Conservation (phyloP, 2,797 vertebrate genomes). For the Danio kyathit region DNA sequence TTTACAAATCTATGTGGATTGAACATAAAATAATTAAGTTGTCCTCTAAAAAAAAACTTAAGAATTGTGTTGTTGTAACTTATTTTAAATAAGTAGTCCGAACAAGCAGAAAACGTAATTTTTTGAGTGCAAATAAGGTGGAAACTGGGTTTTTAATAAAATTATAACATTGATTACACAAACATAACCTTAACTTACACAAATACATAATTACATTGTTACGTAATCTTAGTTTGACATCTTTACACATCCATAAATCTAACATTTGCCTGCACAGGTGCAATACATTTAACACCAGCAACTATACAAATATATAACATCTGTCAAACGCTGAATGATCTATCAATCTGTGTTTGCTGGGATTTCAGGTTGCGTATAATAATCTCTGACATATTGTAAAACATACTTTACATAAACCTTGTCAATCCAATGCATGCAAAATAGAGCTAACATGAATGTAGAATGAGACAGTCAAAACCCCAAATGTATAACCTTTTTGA, state of each 20-base stretch:
- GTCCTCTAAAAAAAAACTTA: too few species aligned
- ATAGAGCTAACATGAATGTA: neutral
- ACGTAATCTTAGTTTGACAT: neutral
- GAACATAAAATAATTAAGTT: too few species aligned
- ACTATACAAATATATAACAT: neutral
- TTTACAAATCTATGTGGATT: too few species aligned
- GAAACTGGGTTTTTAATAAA: too few species aligned
- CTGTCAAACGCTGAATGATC: neutral
- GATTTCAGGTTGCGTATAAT: neutral
- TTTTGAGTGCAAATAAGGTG: too few species aligned
- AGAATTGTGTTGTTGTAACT: too few species aligned
- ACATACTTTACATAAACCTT: neutral
- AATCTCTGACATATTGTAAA: neutral
- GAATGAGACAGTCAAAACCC: neutral
- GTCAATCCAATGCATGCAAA: neutral
- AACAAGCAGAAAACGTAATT: too few species aligned
- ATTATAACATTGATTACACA: too few species aligned
- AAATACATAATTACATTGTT: neutral
- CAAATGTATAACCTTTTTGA: too few species aligned
- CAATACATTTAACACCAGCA: neutral
- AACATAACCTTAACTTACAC: too few species aligned
- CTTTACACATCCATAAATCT: neutral
- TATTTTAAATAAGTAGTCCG: too few species aligned
- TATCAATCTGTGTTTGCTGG: neutral
- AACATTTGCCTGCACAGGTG: neutral